These are phyloP conservation scores for Gymnocypris eckloni DNA, from an alignment of 2,797 vertebrate species.

Conservation along the genomic window DNA sequence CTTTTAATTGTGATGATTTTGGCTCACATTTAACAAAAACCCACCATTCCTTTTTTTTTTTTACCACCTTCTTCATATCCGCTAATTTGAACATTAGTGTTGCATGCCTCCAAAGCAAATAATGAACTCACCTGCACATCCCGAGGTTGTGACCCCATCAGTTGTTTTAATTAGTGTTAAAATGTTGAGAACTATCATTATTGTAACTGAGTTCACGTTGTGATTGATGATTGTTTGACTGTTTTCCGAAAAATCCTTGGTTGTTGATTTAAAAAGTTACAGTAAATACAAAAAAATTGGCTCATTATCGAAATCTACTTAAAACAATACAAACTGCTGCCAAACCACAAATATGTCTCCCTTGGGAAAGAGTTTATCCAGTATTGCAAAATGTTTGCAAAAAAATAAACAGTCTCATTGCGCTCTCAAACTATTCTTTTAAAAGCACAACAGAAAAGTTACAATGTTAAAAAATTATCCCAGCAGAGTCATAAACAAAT, in stretches of 20 bases:
- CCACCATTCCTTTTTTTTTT: not conserved
- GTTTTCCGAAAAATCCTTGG: not conserved
- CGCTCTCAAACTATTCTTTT: not conserved
- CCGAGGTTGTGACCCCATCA: too few species aligned
- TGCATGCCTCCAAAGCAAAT: too few species aligned
- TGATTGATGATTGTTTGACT: not conserved
- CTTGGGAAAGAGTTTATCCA: not conserved
- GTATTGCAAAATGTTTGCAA: not conserved
- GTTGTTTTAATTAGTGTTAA: not conserved
- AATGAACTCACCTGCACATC: too few species aligned
- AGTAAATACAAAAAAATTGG: not conserved
- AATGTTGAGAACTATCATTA: not conserved
- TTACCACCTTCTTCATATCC: not conserved
- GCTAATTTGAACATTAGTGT: too few species aligned
- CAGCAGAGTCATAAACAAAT: not conserved
- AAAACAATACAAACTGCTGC: not conserved
- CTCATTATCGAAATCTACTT: not conserved
- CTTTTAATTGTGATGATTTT: too few species aligned
- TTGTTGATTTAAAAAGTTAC: not conserved
- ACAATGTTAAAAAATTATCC: not conserved
- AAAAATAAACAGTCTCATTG: not conserved
- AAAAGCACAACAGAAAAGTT: not conserved
- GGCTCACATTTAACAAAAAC: too few species aligned
- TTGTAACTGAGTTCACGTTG: not conserved
- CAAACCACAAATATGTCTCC: constrained; percentile 30